These are phyloP conservation scores for Cerastoderma edule DNA, from an alignment of 2,888 invertebrate genomes.

Conservation along the genomic window DNA sequence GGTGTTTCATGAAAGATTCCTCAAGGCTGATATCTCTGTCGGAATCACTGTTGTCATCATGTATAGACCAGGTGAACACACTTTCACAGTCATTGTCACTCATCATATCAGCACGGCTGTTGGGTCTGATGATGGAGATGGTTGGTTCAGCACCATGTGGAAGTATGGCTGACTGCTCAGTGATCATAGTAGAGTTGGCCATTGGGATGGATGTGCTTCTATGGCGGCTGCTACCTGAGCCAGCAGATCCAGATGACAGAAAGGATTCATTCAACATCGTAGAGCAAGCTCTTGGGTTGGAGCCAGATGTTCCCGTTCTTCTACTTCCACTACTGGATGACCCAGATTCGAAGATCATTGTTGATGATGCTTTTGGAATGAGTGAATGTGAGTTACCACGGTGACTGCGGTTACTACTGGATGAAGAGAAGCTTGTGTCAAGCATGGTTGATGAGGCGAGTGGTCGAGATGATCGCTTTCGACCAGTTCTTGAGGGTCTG, in stretches of 20 bases:
- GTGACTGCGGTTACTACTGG: conserved; percentile 62
- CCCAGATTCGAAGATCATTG: conserved; percentile 71
- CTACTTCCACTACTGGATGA: conserved; percentile 63
- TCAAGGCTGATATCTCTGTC: conserved; percentile 67
- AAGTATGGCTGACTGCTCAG: conserved; percentile 29
- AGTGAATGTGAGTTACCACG: conserved; percentile 63
- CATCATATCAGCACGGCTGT: conserved; percentile 39
- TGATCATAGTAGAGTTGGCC: conserved; percentile 60
- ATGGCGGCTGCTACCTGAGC: conserved; percentile 52
- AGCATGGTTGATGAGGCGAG: conserved; percentile 75
- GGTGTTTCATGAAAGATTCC: conserved; percentile 69
- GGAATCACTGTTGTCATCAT: conserved; percentile 64
- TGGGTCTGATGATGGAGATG: conserved; percentile 33
- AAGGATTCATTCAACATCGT: conserved; percentile 60
- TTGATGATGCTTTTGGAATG: conserved; percentile 74
- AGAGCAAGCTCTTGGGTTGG: conserved; percentile 58
- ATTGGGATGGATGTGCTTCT: conserved; percentile 48
- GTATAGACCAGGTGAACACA: conserved; percentile 76
- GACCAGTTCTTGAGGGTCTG: conserved; percentile 51
- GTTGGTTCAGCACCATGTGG: conserved; percentile 45
- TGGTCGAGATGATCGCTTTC: conserved; percentile 68
- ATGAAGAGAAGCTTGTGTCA: conserved; percentile 66
- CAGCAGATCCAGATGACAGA: conserved; percentile 57
- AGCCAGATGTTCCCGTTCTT: conserved; percentile 49
- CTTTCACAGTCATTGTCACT: conserved; percentile 69